These are phyloP conservation scores for Procambarus virginalis DNA, from an alignment of 1,140 invertebrate genomes.

Conservation along the genomic window DNA sequence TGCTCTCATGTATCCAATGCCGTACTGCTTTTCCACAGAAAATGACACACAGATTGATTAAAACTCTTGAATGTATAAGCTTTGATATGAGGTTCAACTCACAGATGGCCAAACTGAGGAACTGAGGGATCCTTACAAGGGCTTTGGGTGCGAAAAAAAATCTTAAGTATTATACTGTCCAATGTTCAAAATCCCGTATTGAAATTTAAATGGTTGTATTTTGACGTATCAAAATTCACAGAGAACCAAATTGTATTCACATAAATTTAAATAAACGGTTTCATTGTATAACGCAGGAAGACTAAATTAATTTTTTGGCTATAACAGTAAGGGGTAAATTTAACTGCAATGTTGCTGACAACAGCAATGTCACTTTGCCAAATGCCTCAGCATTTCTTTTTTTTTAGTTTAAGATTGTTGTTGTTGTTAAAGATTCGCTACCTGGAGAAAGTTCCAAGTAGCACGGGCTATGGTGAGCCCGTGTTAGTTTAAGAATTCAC, in stretches of 20 bases:
- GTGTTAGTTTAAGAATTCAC: not conserved
- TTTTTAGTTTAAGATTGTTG: too few relatives aligned
- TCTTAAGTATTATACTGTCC: too few relatives aligned
- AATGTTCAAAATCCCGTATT: not conserved
- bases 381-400: not conserved
- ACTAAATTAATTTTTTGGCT: not conserved
- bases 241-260: not conserved
- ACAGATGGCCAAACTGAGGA: too few relatives aligned
- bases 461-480: too few relatives aligned
- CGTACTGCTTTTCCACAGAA: slow-evolving; percentile 76
- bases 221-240: not conserved
- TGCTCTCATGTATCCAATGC: slow-evolving; percentile 81
- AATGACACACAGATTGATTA: slow-evolving; percentile 36
- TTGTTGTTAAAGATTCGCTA: too few relatives aligned
- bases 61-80: not conserved
- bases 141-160: too few relatives aligned
- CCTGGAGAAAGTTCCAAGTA: too few relatives aligned
- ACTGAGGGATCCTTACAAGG: too few relatives aligned
- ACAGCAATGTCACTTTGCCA: not conserved
- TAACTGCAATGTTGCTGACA: not conserved
- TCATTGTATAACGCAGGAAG: too few relatives aligned
- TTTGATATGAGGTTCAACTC: too few relatives aligned
- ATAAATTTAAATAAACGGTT: too few relatives aligned
- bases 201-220: not conserved
- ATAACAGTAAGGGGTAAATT: not conserved